Base-by-base conservation (phyloP, 2,797 vertebrate species). In the Sebastes steindachneri region DNA sequence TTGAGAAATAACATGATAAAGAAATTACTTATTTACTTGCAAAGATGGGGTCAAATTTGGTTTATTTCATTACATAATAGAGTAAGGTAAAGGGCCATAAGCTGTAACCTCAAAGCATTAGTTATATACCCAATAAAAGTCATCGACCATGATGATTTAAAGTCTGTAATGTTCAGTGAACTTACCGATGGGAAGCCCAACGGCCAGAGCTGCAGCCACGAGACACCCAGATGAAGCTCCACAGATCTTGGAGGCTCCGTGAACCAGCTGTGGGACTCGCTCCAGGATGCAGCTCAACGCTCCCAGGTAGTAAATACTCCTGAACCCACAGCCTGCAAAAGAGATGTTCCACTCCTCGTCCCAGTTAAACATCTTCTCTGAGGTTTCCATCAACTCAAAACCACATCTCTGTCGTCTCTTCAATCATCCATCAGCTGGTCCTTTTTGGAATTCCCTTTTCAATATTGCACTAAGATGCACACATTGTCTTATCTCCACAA, bases 251-350 rank as follows among this genome's bases (percentile, higher is more conserved):
- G 91, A 94, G 10, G 96, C 96, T n/a, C 94, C 93, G 2, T 91
- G 92, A 31, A 98, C 83, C 54, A 98, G 72, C 25, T 89, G 92
- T 0, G 96, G 97, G 9, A 91, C 96, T 12, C 60, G 88, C 84
- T 98, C 96, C 58, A 95, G 90, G 82, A 98, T 88, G 83, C 97
- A 98, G 70, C 88, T 92, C 80, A 96, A 84, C 2, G 93, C 97
- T 31, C 98, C 98, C 63, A 98, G 14, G 84, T 97, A 94, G 73
- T 98, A 98, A 37, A 97, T 79, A 10, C 95, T 96, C 80, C 98
- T 85, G 92, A 98, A 99, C 2, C 97, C 97, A 89, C 97, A 98
- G 74, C 97, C 98, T 1, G 95, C 92, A 37, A 98, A 96, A 1
- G 97, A 98, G 48, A 99, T 88, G 93, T 94, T 97, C 97, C 97